phyloP scores from a whole-genome alignment of 2,888 invertebrate species.

The Phortica magna region DNA sequence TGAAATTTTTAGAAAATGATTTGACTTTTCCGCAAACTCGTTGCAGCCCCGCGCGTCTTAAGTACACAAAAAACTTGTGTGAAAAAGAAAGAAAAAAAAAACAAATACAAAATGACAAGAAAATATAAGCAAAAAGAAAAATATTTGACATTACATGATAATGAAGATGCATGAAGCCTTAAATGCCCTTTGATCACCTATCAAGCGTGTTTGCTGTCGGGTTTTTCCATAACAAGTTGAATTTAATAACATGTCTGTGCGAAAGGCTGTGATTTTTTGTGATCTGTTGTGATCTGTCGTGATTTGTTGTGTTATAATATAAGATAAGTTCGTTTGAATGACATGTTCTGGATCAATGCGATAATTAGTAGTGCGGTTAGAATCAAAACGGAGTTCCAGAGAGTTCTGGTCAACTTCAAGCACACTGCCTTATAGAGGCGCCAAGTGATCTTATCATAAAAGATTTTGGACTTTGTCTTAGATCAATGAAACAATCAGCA shows the following conservation, averaged over 20 bases:
- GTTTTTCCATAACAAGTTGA: background rate
- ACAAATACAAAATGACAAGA: background rate
- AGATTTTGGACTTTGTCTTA: too few species aligned
- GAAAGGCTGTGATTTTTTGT: background rate
- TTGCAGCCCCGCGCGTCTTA: background rate
- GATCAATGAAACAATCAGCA: too few species aligned
- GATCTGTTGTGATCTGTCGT: too few species aligned
- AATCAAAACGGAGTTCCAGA: too few species aligned
- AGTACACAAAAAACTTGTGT: background rate
- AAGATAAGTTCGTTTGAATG: too few species aligned
- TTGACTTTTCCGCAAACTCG: conserved; percentile 20
- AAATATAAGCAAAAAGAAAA: background rate
- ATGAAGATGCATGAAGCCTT: background rate
- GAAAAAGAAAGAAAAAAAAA: background rate
- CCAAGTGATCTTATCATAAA: too few species aligned
- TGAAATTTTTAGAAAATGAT: conserved; percentile 64
- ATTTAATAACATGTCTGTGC: background rate
- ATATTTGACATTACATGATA: background rate
- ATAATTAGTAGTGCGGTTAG: too few species aligned
- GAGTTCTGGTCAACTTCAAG: too few species aligned
- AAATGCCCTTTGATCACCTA: background rate
- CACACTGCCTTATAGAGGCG: too few species aligned
- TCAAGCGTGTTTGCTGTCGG: background rate
- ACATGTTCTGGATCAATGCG: too few species aligned
- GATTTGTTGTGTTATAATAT: too few species aligned